Percentiles rank a stretch among this genome's conserved stretches.
Conservation (phyloP, 2,888 invertebrate species). For the Cerceris ruficornis region DNA sequence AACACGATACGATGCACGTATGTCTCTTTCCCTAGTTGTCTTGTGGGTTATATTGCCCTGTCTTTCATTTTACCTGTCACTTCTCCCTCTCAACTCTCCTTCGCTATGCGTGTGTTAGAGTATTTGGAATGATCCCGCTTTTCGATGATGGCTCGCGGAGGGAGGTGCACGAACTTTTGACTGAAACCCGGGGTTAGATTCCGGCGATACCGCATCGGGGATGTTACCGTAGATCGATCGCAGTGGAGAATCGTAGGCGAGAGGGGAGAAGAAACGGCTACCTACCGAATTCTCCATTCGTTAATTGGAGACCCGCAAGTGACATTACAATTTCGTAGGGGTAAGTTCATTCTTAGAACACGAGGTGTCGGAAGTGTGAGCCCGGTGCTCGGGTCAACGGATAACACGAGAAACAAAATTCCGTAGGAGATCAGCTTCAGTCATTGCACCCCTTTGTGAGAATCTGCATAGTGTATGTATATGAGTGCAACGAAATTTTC, state of each 20-base stretch:
- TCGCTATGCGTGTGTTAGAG: not conserved
- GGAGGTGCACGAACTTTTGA: conserved; percentile 15
- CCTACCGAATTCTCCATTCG: not conserved
- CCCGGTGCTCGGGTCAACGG: not conserved
- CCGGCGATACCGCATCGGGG: conserved; percentile 12
- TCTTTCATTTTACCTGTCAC: not conserved
- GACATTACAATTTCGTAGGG: not conserved
- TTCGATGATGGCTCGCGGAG: not conserved
- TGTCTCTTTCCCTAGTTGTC: conserved; percentile 1
- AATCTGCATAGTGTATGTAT: not conserved
- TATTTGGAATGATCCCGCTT: not conserved
- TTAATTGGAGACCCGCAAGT: not conserved
- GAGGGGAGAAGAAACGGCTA: not conserved
- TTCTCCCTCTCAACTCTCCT: not conserved
- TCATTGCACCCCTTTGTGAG: conserved; percentile 13
- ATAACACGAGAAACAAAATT: not conserved
- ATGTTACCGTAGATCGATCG: conserved; percentile 22
- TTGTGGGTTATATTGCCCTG: not conserved
- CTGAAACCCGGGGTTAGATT: conserved; percentile 14
- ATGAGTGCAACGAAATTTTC: not conserved
- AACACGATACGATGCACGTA: conserved; percentile 9
- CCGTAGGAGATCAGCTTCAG: conserved; percentile 31
- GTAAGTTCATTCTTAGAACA: not conserved
- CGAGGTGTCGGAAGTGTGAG: not conserved
- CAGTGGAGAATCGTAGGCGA: conserved; percentile 4